Conservation (phyloP, 2,888 invertebrate genomes). For the Drosophila histrio region DNA sequence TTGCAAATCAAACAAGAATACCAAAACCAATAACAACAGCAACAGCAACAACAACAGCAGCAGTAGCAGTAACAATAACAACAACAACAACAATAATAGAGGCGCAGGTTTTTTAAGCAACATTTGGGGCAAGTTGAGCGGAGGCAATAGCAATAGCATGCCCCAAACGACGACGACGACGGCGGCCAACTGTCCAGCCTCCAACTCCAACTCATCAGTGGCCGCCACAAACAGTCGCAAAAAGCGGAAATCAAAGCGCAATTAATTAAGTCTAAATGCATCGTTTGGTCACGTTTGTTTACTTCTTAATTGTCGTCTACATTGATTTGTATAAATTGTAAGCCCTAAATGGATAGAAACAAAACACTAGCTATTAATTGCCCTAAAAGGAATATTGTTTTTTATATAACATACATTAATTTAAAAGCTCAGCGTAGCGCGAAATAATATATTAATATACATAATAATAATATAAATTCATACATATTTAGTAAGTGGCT, state of each 20-base stretch:
- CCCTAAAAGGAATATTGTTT: slow-evolving; percentile 64
- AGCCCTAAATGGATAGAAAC: slow-evolving; percentile 30
- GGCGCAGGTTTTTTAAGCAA: slow-evolving; percentile 52
- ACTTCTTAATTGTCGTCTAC: slow-evolving; percentile 31
- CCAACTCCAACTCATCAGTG: slow-evolving; percentile 24
- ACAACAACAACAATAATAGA: slow-evolving; percentile 41
- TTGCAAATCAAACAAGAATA: slow-evolving; percentile 47
- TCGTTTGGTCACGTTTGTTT: slow-evolving; percentile 19
- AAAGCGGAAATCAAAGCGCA: slow-evolving; percentile 80
- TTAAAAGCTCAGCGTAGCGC: slow-evolving; percentile 60
- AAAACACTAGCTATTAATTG: slow-evolving; percentile 57
- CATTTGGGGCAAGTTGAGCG: slow-evolving; percentile 66
- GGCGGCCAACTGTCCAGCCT: slow-evolving; percentile 12
- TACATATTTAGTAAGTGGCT: slow-evolving; percentile 59
- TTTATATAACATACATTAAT: slow-evolving; percentile 61
- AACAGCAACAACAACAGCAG: slow-evolving; percentile 48
- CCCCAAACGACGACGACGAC: slow-evolving; percentile 3
- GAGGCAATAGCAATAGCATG: slow-evolving; percentile 22
- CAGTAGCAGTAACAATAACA: slow-evolving; percentile 46
- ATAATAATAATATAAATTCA: slow-evolving; percentile 45
- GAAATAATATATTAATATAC: slow-evolving; percentile 45
- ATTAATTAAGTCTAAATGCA: slow-evolving; percentile 43
- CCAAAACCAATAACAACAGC: slow-evolving; percentile 56
- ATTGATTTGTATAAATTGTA: slow-evolving; percentile 66
- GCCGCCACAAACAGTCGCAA: slow-evolving; percentile 68